These are phyloP conservation scores for Stichopus chloronotus DNA, from an alignment of 35 echinoderm and acorn worm genomes.

Conservation along the genomic window DNA sequence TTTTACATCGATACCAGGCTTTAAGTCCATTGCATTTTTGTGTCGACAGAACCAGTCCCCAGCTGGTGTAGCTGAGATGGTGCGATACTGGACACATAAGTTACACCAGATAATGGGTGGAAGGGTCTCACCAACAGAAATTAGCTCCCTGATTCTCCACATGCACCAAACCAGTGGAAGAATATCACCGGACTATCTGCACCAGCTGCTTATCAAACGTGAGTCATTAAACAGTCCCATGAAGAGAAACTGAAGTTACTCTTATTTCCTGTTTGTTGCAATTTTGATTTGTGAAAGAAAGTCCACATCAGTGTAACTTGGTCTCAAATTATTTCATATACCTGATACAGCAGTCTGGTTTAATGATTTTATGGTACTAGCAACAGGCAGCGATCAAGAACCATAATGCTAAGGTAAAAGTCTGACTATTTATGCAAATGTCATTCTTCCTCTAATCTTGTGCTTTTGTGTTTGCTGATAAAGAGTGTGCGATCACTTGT, in stretches of 20 bases:
- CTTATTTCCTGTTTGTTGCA: slow-evolving; percentile 12
- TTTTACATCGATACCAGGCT: no score
- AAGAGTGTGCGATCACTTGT: no score
- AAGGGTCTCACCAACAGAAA: slow-evolving; percentile 77
- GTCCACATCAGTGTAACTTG: neutral
- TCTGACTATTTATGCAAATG: no score
- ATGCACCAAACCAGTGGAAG: slow-evolving; percentile 74
- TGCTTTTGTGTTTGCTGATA: no score
- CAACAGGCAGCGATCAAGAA: no score
- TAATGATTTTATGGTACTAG: no score
- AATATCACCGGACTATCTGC: slow-evolving; percentile 79
- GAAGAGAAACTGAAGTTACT: neutral
- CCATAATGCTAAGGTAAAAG: no score
- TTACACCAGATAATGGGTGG: slow-evolving; percentile 77
- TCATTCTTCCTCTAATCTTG: no score
- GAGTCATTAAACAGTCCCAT: neutral
- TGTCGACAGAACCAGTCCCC: slow-evolving; percentile 21
- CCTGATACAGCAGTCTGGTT: no score
- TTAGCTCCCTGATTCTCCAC: slow-evolving; percentile 73
- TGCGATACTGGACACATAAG: slow-evolving; percentile 82
- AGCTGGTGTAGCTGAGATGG: neutral
- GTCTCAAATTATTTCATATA: neutral
- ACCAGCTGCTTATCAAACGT: slow-evolving; percentile 64
- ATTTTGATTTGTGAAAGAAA: neutral
- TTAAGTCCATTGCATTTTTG: no score